Conservation (phyloP, 2,113 vertebrate genomes). For the Fukomys damarensis region DNA sequence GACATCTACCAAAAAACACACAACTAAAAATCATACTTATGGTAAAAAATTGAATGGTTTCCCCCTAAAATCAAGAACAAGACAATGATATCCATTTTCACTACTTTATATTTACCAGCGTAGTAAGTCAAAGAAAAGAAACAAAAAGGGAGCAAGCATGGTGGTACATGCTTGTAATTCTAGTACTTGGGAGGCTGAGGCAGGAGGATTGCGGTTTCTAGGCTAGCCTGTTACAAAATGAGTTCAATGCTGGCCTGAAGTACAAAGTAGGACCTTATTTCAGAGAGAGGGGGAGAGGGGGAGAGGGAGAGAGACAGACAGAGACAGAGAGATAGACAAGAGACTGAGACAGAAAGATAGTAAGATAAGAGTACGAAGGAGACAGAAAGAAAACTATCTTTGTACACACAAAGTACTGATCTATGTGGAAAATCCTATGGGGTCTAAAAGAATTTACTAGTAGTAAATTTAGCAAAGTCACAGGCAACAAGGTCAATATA, state of each 20-base stretch:
- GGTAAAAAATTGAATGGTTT: not conserved
- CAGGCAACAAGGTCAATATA: not conserved
- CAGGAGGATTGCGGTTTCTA: not conserved
- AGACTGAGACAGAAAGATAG: not conserved
- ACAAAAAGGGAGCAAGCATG: not conserved
- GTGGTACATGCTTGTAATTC: not conserved
- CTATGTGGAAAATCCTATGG: conserved; percentile 22
- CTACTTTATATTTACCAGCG: not conserved
- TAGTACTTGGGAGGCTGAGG: not conserved
- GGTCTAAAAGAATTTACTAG: not conserved
- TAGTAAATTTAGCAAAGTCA: not conserved
- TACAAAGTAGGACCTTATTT: not conserved
- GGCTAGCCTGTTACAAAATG: not conserved
- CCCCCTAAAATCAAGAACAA: conserved; percentile 3
- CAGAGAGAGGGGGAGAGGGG: not conserved
- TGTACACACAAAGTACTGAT: conserved; percentile 9
- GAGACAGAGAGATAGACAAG: not conserved
- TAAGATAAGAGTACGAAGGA: too few species aligned
- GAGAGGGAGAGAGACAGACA: not conserved
- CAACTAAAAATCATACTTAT: conserved; percentile 1
- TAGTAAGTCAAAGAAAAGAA: not conserved
- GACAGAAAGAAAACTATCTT: not conserved
- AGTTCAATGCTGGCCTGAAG: not conserved
- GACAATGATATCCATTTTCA: not conserved
- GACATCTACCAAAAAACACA: not conserved